Percentiles rank a stretch among this genome's conserved stretches.
These are phyloP conservation scores for Okamejei kenojei DNA, from an alignment of 2,797 vertebrate genomes.

Conservation along the genomic window DNA sequence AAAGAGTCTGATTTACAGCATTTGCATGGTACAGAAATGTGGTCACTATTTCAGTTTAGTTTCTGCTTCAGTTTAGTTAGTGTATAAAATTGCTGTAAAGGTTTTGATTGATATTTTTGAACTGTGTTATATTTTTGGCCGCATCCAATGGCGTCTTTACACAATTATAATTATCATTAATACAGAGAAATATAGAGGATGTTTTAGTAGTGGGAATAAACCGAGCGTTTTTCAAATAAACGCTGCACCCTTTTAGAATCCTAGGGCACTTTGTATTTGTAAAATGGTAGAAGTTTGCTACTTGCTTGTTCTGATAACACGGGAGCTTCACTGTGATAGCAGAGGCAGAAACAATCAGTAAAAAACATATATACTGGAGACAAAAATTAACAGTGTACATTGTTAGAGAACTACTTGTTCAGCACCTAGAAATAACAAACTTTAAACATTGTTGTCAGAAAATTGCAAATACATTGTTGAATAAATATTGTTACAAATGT, in stretches of 20 bases:
- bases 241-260: background rate
- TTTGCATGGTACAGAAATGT: background rate
- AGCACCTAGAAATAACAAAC: background rate
- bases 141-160: background rate
- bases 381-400: background rate
- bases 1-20: conserved; percentile 1
- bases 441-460: conserved; percentile 28
- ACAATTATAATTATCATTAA: background rate
- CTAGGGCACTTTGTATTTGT: background rate
- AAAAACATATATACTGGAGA: conserved; percentile 27
- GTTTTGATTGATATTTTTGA: background rate
- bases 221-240: background rate
- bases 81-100: background rate
- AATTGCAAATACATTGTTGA: conserved; percentile 22
- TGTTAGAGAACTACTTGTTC: conserved; percentile 12
- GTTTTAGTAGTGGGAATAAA: background rate
- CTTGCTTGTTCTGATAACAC: background rate
- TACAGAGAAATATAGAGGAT: background rate
- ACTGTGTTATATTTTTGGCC: background rate
- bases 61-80: background rate
- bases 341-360: background rate
- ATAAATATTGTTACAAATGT: conserved; percentile 9
- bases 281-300: conserved; percentile 1
- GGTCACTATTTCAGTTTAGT: background rate
- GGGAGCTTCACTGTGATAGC: background rate